phyloP scores from a whole-genome alignment of 2,113 vertebrate genomes.

The Hirundichthys speculiger region DNA sequence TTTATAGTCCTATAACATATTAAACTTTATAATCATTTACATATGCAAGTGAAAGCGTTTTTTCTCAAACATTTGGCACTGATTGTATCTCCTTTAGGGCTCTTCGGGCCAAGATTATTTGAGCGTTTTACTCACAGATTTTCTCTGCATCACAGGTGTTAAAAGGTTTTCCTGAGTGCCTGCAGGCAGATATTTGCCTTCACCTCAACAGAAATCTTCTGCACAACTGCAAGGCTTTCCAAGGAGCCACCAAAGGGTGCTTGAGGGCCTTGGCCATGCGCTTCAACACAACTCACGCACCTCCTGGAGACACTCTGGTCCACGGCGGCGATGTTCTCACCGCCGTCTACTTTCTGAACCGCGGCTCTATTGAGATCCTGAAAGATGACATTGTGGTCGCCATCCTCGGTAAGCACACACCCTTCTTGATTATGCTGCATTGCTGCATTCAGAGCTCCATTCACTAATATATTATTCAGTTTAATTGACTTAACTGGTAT shows the following conservation, averaged over 20 bases:
- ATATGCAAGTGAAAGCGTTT: too few relatives aligned
- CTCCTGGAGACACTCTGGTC: constrained; percentile 96
- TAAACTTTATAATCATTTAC: too few relatives aligned
- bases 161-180: constrained; percentile 98
- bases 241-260: constrained; percentile 95
- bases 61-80: too few relatives aligned
- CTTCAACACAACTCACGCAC: constrained; percentile 95
- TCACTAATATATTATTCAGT: too few relatives aligned
- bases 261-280: constrained; percentile 97
- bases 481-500: too few relatives aligned
- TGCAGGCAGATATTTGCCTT: constrained; percentile 98
- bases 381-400: constrained; percentile 98
- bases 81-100: not conserved
- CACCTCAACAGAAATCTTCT: constrained; percentile 95
- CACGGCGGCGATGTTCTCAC: constrained; percentile 95
- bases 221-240: constrained; percentile 94
- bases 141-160: constrained; percentile 85
- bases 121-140: constrained; percentile 23
- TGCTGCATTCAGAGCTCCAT: too few relatives aligned
- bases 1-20: too few relatives aligned
- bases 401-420: constrained; percentile 90
- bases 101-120: constrained; percentile 2
- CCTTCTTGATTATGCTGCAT: constrained; percentile 5
- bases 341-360: constrained; percentile 95
- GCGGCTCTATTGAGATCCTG: constrained; percentile 97